These are phyloP conservation scores for Acanthis flammea DNA, from an alignment of 2,797 vertebrate genomes.

Conservation along the genomic window DNA sequence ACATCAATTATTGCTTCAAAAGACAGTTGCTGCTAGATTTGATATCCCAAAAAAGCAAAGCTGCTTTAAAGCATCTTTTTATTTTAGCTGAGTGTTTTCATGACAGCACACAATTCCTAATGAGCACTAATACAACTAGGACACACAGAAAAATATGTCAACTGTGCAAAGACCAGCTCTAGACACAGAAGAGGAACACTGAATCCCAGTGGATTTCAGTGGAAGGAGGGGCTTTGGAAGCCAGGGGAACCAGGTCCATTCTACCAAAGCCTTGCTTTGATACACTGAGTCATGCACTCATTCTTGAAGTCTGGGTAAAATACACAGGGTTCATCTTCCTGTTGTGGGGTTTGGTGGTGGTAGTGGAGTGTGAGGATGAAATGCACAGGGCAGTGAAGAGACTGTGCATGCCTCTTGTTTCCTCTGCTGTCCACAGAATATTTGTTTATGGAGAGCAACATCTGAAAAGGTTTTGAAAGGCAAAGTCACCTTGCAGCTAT, in stretches of 20 bases:
- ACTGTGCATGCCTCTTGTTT: neutral
- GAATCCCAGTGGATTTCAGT: neutral
- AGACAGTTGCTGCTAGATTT: constrained; percentile 27
- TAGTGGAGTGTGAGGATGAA: neutral
- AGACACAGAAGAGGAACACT: neutral
- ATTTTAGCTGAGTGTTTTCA: constrained; percentile 34
- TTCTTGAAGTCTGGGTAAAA: neutral
- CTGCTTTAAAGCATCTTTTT: constrained; percentile 26
- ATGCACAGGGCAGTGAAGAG: accelerated
- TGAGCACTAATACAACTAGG: neutral
- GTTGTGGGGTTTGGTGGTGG: neutral
- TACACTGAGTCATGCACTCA: accelerated
- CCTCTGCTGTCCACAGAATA: neutral
- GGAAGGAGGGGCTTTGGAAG: neutral
- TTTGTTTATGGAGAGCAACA: neutral
- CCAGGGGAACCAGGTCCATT: accelerated
- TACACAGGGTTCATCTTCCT: neutral
- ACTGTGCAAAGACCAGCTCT: neutral
- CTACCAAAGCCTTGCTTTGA: neutral
- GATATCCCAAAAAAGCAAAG: constrained; percentile 36
- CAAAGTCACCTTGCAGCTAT: constrained; percentile 58
- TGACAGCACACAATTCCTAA: constrained; percentile 7
- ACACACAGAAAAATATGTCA: constrained; percentile 16
- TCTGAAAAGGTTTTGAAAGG: constrained; percentile 25
- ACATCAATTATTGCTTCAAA: constrained; percentile 27